These are phyloP conservation scores for Entelurus aequoreus DNA, from an alignment of 2,113 vertebrate species.

Conservation along the genomic window DNA sequence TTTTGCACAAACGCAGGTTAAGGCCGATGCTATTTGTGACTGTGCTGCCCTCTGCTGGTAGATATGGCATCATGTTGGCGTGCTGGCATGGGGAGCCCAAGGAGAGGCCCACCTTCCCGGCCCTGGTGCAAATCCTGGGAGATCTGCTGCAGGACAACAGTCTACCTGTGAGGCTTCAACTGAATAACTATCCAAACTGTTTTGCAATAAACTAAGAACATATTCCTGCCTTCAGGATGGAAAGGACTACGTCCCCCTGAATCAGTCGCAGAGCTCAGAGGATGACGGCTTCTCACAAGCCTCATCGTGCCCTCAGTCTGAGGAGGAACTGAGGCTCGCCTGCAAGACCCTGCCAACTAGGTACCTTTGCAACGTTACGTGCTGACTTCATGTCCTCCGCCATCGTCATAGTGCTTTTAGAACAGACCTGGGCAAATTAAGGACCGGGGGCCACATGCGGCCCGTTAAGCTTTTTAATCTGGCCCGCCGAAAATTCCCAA, in stretches of 20 bases:
- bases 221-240: conserved; percentile 69
- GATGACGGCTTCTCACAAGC: conserved; percentile 88
- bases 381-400: too few species aligned
- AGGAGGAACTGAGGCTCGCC: conserved; percentile 77
- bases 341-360: conserved; percentile 83
- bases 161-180: conserved; percentile 74
- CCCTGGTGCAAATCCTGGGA: conserved; percentile 89
- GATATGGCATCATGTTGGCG: conserved; percentile 92
- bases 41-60: conserved; percentile 65
- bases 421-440: too few species aligned
- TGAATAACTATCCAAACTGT: too few species aligned
- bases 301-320: conserved; percentile 79
- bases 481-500: too few species aligned
- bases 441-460: too few species aligned
- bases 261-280: conserved; percentile 84
- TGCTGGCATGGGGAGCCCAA: conserved; percentile 95
- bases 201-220: background rate
- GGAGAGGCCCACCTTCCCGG: conserved; percentile 85
- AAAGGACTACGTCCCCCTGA: conserved; percentile 79
- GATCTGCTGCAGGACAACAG: conserved; percentile 87
- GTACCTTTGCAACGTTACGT: conserved; percentile 50
- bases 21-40: conserved; percentile 22
- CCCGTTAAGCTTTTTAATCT: too few species aligned
- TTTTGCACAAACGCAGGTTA: background rate
- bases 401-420: too few species aligned